phyloP scores from a whole-genome alignment of 2,113 vertebrate species.

The Centropus unirufus region DNA sequence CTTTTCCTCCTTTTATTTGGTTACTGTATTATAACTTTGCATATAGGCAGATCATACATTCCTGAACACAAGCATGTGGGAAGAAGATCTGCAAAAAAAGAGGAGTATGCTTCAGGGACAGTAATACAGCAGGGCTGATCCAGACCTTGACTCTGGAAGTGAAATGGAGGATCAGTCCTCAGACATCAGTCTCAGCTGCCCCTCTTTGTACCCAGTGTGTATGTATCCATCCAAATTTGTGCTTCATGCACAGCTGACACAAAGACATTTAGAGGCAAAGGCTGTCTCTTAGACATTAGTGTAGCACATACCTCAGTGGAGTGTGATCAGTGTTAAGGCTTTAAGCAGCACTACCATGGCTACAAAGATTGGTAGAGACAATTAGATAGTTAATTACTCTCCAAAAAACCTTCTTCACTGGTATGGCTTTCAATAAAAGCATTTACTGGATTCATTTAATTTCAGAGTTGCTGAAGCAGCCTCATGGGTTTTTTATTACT shows the following conservation, averaged over 20 bases:
- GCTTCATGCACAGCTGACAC: neutral
- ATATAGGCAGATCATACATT: neutral
- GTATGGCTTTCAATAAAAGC: neutral
- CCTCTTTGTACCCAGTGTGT: neutral
- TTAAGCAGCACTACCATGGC: neutral
- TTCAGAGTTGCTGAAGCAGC: neutral
- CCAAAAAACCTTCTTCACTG: neutral
- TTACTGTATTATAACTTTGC: neutral
- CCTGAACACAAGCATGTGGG: neutral
- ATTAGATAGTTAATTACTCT: neutral
- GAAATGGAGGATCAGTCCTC: neutral
- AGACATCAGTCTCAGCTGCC: neutral
- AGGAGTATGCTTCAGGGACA: neutral
- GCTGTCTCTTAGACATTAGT: neutral
- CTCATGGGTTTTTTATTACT: neutral
- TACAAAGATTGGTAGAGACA: neutral
- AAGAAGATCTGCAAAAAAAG: neutral
- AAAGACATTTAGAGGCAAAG: neutral
- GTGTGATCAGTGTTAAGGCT: neutral
- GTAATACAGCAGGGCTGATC: rapidly evolving
- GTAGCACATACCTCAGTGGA: neutral
- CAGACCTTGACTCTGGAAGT: neutral
- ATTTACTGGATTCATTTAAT: neutral
- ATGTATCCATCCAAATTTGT: neutral
- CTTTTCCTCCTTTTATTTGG: neutral